These are phyloP conservation scores for Setipinna tenuifilis DNA, from an alignment of 2,797 vertebrate genomes.

Conservation along the genomic window DNA sequence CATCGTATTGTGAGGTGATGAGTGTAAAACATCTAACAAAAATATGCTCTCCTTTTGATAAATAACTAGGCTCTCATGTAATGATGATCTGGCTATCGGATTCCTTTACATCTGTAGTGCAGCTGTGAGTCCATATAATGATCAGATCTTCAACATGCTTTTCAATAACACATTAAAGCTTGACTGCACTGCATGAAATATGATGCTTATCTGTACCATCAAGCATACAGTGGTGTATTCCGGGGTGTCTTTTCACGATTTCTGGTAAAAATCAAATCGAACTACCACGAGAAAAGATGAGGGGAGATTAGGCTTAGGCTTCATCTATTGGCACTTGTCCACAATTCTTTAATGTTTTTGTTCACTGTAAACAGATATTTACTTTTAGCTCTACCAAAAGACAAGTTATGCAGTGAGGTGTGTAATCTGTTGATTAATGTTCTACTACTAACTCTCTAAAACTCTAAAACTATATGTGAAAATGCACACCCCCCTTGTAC, in stretches of 20 bases:
- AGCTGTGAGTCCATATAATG: background rate
- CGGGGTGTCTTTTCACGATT: too few relatives aligned
- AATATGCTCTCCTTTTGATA: background rate
- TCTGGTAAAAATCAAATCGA: too few relatives aligned
- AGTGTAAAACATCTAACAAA: background rate
- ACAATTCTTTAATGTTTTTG: background rate
- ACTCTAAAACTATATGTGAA: background rate
- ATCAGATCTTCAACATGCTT: background rate
- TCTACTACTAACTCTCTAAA: background rate
- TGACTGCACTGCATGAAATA: background rate
- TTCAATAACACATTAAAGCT: background rate
- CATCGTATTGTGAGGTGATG: background rate
- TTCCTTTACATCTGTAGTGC: background rate
- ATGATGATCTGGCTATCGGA: background rate
- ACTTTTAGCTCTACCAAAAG: background rate
- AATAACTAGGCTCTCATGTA: background rate
- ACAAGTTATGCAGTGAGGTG: background rate
- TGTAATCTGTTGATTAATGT: background rate
- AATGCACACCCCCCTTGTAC: background rate
- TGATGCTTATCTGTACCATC: background rate
- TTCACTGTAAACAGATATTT: background rate
- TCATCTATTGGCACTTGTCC: background rate
- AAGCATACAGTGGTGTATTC: background rate
- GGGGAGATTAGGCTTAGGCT: background rate
- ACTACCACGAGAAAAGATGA: background rate